Conservation (phyloP, 2,888 invertebrate species). For the Atrina japonica region DNA sequence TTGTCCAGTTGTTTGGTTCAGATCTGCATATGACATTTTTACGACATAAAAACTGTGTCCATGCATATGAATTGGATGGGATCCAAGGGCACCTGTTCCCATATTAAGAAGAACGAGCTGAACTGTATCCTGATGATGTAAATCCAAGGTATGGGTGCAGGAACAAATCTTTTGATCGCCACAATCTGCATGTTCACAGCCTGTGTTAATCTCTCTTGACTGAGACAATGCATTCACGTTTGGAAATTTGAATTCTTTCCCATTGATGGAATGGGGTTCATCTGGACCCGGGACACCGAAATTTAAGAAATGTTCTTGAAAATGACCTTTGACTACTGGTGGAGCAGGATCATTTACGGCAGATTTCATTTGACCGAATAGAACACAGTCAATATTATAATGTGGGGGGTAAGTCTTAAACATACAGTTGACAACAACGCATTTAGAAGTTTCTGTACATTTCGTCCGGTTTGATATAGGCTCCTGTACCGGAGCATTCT, state of each 20-base stretch:
- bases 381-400: constrained; percentile 40
- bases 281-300: constrained; percentile 29
- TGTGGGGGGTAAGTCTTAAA: constrained; percentile 47
- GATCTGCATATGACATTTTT: constrained; percentile 20
- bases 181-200: constrained; percentile 7
- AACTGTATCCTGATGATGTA: constrained; percentile 23
- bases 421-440: constrained; percentile 60
- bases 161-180: constrained; percentile 30
- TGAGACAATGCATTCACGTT: constrained; percentile 43
- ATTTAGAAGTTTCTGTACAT: constrained; percentile 48
- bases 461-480: constrained; percentile 37
- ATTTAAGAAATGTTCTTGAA: constrained; percentile 28
- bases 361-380: constrained; percentile 40
- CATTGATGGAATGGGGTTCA: constrained; percentile 40
- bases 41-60: constrained; percentile 53
- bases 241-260: constrained; percentile 35
- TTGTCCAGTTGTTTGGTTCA: too few species aligned
- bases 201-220: constrained; percentile 34
- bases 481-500: constrained; percentile 32
- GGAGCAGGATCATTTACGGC: constrained; percentile 29
- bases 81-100: constrained; percentile 35
- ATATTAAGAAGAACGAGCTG: constrained; percentile 46
- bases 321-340: not conserved
- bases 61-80: constrained; percentile 57
- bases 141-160: constrained; percentile 34